phyloP scores from a whole-genome alignment of 1,140 invertebrate genomes.

The Manduca sexta region DNA sequence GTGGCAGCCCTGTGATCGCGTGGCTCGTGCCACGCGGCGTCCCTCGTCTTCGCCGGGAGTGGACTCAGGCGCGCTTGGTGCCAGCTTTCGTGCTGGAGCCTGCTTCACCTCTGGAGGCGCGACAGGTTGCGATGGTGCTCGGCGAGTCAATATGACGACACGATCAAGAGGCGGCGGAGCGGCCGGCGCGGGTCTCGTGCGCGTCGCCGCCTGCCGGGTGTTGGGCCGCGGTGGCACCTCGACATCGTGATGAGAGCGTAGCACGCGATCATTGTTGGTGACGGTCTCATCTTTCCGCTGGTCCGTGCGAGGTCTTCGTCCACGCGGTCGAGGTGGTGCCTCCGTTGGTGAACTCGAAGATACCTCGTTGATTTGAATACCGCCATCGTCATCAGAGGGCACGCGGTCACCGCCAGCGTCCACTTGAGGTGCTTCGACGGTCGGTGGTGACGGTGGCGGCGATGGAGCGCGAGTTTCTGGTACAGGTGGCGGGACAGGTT shows the following conservation, averaged over 20 bases:
- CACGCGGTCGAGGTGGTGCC: conserved; percentile 38
- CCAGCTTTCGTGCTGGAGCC: background rate
- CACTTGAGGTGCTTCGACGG: background rate
- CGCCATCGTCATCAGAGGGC: conserved; percentile 42
- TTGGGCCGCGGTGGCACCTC: conserved; percentile 38
- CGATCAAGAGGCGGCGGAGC: conserved; percentile 23
- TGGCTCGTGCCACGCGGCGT: conserved; percentile 19
- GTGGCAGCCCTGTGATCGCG: conserved; percentile 20
- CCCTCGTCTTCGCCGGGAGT: conserved; percentile 14
- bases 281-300: conserved; percentile 12
- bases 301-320: conserved; percentile 27
- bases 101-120: background rate
- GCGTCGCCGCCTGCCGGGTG: conserved; percentile 37
- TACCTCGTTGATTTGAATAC: conserved; percentile 77
- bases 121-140: conserved; percentile 14
- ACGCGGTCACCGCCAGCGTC: background rate
- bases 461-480: background rate
- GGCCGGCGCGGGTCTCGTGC: conserved; percentile 9
- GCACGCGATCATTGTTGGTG: conserved; percentile 40
- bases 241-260: conserved; percentile 57
- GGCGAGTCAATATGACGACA: conserved; percentile 39
- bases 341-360: conserved; percentile 72
- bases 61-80: conserved; percentile 8
- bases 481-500: conserved; percentile 13
- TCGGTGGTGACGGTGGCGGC: conserved; percentile 4